These are phyloP conservation scores for Dasyornis broadbenti DNA, from an alignment of 2,113 vertebrate species.

Conservation along the genomic window DNA sequence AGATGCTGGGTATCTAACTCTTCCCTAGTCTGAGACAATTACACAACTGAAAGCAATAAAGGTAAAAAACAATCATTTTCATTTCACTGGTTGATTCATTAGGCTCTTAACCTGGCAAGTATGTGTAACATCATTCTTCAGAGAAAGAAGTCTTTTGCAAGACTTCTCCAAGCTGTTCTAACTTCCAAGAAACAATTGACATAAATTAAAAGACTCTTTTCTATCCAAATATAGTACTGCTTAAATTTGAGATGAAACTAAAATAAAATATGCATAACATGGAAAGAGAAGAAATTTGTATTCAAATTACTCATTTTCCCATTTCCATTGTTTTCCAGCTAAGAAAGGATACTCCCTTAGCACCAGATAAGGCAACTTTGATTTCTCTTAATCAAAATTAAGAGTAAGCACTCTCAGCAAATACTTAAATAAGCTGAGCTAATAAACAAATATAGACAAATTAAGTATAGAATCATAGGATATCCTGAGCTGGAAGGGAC, in stretches of 20 bases:
- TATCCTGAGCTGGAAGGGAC: neutral
- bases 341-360: neutral
- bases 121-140: neutral
- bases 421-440: neutral
- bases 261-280: neutral
- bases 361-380: neutral
- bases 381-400: neutral
- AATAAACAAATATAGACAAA: neutral
- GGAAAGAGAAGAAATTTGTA: neutral
- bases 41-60: neutral
- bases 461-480: neutral
- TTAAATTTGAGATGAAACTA: neutral
- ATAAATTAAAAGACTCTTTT: neutral
- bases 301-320: neutral
- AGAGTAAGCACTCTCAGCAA: neutral
- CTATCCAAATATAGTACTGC: neutral
- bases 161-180: neutral
- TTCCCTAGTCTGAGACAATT: neutral
- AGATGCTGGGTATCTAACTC: neutral
- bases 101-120: neutral
- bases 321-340: neutral
- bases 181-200: neutral
- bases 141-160: neutral
- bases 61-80: neutral
- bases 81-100: neutral